Conservation (phyloP, 2,888 invertebrate species). For the Baronia brevicornis region DNA sequence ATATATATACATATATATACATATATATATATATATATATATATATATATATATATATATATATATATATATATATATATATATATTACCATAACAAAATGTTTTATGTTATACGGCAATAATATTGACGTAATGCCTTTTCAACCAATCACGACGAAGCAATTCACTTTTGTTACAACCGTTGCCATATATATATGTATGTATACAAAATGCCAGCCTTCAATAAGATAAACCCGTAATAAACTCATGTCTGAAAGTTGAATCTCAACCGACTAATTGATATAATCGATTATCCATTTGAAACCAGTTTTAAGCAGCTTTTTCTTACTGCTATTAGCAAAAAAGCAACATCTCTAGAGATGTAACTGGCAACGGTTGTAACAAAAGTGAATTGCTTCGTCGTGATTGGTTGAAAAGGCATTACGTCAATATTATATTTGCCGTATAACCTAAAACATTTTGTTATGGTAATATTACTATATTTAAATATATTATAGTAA, state of each 20-base stretch:
- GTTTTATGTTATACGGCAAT: slow-evolving; percentile 36
- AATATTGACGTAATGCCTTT: slow-evolving; percentile 31
- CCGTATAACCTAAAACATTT: slow-evolving; percentile 34
- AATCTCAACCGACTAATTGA: not conserved
- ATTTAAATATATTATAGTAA: not conserved
- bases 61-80: not conserved
- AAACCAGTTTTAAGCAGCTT: slow-evolving; percentile 7
- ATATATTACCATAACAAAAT: slow-evolving; percentile 1
- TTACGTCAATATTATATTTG: slow-evolving; percentile 35
- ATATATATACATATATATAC: too few species aligned
- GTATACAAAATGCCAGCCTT: too few species aligned
- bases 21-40: too few species aligned
- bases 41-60: too few species aligned
- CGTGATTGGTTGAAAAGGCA: slow-evolving; percentile 30
- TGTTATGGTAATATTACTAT: not conserved
- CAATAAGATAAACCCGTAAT: slow-evolving; percentile 9
- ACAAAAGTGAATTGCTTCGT: slow-evolving; percentile 21
- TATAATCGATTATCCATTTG: too few species aligned
- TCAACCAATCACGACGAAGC: slow-evolving; percentile 34
- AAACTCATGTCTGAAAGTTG: too few species aligned
- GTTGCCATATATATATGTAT: slow-evolving; percentile 11
- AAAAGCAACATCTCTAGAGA: slow-evolving; percentile 9
- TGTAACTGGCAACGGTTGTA: slow-evolving; percentile 11
- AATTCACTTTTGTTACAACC: slow-evolving; percentile 11
- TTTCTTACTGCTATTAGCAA: too few species aligned